These are phyloP conservation scores for Lochmaea crataegi DNA, from an alignment of 2,888 invertebrate species.

Conservation along the genomic window DNA sequence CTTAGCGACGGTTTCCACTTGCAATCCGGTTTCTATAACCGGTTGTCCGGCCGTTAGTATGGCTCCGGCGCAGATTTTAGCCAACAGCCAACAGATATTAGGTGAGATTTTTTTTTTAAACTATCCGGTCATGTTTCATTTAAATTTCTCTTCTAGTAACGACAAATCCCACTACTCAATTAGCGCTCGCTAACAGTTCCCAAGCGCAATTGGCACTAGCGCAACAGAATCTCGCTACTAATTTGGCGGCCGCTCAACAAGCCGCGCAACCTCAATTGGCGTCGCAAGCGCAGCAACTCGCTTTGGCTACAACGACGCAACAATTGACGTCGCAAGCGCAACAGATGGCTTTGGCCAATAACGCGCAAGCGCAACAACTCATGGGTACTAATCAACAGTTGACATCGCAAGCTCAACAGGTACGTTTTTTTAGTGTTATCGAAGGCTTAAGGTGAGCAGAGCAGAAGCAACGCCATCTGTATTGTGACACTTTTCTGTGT, in stretches of 20 bases:
- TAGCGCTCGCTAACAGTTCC: slow-evolving; percentile 62
- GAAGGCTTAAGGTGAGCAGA: too few relatives aligned
- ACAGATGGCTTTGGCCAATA: slow-evolving; percentile 49
- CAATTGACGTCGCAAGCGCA: slow-evolving; percentile 59
- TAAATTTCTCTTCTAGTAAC: slow-evolving; percentile 56
- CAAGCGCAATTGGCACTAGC: slow-evolving; percentile 64
- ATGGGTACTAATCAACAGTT: slow-evolving; percentile 48
- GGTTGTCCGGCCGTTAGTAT: slow-evolving; percentile 71
- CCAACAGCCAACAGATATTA: slow-evolving; percentile 65
- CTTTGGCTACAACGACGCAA: slow-evolving; percentile 60
- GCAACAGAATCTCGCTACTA: slow-evolving; percentile 62
- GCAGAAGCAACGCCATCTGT: too few relatives aligned
- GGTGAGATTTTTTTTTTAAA: slow-evolving; percentile 51
- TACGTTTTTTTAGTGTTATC: slow-evolving; percentile 19
- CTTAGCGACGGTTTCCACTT: slow-evolving; percentile 70
- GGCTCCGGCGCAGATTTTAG: slow-evolving; percentile 67
- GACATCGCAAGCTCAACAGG: slow-evolving; percentile 55
- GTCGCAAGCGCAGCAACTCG: slow-evolving; percentile 61
- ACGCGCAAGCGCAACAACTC: slow-evolving; percentile 51
- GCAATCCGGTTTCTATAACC: slow-evolving; percentile 69
- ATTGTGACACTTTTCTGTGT: too few relatives aligned
- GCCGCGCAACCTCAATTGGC: slow-evolving; percentile 58
- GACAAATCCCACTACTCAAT: slow-evolving; percentile 62
- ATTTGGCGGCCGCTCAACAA: slow-evolving; percentile 60
- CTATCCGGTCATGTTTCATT: slow-evolving; percentile 4